Percentiles rank a stretch among this genome's conserved stretches.
Conservation (phyloP, 1,140 invertebrate genomes). For the Vanessa atalanta region DNA sequence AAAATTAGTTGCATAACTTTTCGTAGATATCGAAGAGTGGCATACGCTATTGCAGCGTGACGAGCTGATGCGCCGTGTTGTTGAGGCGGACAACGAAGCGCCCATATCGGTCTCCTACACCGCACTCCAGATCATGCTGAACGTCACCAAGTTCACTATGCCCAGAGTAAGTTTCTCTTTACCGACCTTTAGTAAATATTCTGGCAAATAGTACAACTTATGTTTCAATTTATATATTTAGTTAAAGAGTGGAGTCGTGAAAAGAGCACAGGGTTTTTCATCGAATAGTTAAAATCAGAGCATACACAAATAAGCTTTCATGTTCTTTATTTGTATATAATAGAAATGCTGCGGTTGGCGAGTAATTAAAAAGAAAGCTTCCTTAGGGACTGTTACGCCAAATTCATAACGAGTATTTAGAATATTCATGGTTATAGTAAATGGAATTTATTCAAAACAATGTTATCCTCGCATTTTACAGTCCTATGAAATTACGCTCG, state of each 20-base stretch:
- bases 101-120: slow-evolving; percentile 54
- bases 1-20: not conserved
- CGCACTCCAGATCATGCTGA: slow-evolving; percentile 49
- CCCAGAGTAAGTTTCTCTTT: slow-evolving; percentile 49
- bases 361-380: too few species aligned
- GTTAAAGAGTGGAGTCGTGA: too few species aligned
- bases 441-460: too few species aligned
- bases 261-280: too few species aligned
- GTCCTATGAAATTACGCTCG: slow-evolving; percentile 60
- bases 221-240: too few species aligned
- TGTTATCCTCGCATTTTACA: slow-evolving; percentile 42
- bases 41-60: slow-evolving; percentile 45
- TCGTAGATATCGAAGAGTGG: slow-evolving; percentile 50
- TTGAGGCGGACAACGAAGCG: slow-evolving; percentile 47
- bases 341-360: not conserved
- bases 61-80: slow-evolving; percentile 44
- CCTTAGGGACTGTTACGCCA: too few species aligned
- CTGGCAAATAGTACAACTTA: too few species aligned
- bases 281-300: not conserved
- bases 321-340: not conserved
- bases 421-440: too few species aligned
- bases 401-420: too few species aligned
- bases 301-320: not conserved
- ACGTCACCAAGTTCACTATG: slow-evolving; percentile 63
- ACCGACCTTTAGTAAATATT: too few species aligned